Conservation (phyloP, 2,113 vertebrate species). For the Myrmophylax atrothorax region DNA sequence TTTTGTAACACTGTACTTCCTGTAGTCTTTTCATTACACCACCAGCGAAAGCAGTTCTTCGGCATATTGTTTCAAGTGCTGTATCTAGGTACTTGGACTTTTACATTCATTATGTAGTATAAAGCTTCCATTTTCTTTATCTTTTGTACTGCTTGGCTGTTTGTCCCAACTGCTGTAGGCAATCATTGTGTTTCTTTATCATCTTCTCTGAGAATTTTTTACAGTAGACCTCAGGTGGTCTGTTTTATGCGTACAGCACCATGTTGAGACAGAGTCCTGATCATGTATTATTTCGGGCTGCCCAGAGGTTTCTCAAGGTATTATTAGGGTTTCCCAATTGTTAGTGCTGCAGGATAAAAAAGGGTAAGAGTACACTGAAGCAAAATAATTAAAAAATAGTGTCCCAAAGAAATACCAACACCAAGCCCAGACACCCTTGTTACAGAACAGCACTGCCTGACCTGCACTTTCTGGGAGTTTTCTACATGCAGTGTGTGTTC, state of each 20-base stretch:
- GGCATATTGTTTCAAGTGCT: not conserved
- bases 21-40: not conserved
- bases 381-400: not conserved
- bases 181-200: not conserved
- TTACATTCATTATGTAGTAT: not conserved
- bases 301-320: constrained; percentile 16
- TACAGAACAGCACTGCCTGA: not conserved
- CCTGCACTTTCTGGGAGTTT: not conserved
- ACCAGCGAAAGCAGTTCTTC: not conserved
- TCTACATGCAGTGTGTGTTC: not conserved
- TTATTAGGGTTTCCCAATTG: not conserved
- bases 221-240: not conserved
- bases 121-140: not conserved
- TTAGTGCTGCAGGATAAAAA: not conserved
- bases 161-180: not conserved
- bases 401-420: not conserved
- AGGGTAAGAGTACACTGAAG: not conserved
- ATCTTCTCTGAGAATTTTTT: not conserved
- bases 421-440: not conserved
- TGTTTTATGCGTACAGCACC: not conserved
- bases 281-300: not conserved
- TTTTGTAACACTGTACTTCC: not conserved
- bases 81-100: not conserved
- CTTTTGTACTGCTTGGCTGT: not conserved
- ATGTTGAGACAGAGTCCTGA: not conserved